Conservation (phyloP, 2,888 invertebrate species). For the Euphydryas editha region DNA sequence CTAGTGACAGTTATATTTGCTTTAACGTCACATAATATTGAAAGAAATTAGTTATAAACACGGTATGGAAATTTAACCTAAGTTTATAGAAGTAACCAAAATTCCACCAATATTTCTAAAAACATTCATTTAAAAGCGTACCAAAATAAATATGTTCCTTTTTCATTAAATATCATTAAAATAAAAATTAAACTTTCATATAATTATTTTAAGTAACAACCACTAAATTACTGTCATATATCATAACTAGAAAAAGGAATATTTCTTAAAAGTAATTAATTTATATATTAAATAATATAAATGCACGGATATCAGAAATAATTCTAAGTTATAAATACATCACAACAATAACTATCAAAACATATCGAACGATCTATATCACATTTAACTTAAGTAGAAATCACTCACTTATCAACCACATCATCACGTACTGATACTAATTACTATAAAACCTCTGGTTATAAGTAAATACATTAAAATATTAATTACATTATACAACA, state of each 20-base stretch:
- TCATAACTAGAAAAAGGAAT: not conserved
- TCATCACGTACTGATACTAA: not conserved
- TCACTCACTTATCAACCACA: not conserved
- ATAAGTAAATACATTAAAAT: not conserved
- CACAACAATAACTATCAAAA: slow-evolving; percentile 30
- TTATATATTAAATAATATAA: slow-evolving; percentile 29
- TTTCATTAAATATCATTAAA: not conserved
- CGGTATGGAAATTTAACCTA: too few species aligned
- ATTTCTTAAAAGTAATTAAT: not conserved
- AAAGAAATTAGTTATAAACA: too few species aligned
- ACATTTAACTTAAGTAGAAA: slow-evolving; percentile 38
- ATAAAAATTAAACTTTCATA: not conserved
- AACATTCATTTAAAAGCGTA: slow-evolving; percentile 16
- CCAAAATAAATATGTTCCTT: slow-evolving; percentile 18
- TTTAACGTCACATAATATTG: too few species aligned
- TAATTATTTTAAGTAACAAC: not conserved
- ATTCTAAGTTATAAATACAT: slow-evolving; percentile 32
- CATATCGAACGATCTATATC: slow-evolving; percentile 30
- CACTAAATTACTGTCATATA: not conserved
- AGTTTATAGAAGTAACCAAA: too few species aligned
- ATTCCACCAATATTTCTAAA: not conserved
- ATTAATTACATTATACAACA: not conserved
- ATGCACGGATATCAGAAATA: slow-evolving; percentile 22
- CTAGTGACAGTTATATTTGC: too few species aligned
- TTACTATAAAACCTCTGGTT: not conserved